Evolutionary conservation across 1,140 invertebrate species (phyloP).

Genomic region (Heliconius hermathena): DNA sequence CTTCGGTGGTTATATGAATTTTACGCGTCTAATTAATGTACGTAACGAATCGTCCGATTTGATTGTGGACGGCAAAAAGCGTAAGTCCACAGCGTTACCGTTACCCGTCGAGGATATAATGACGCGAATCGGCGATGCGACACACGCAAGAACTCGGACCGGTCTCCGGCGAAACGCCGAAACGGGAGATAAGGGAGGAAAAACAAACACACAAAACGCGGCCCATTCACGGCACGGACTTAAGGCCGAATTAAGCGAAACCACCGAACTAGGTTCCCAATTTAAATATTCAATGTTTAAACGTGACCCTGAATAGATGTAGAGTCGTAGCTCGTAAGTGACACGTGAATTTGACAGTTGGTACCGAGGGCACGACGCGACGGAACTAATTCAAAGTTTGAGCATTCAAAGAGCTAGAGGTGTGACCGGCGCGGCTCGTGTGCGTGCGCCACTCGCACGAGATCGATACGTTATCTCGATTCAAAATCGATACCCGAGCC

Average conservation of each 20-base stretch:
- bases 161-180: slow-evolving; percentile 56
- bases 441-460: slow-evolving; percentile 43
- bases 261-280: slow-evolving; percentile 20
- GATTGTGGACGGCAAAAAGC: slow-evolving; percentile 54
- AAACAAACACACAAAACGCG: slow-evolving; percentile 61
- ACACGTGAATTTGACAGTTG: slow-evolving; percentile 26
- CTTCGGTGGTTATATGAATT: slow-evolving; percentile 55
- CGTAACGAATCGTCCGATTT: slow-evolving; percentile 40
- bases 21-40: slow-evolving; percentile 53
- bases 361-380: background rate
- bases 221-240: slow-evolving; percentile 49
- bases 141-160: slow-evolving; percentile 63
- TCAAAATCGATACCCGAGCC: slow-evolving; percentile 55
- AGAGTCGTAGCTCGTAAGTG: background rate
- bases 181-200: slow-evolving; percentile 58
- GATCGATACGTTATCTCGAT: slow-evolving; percentile 68
- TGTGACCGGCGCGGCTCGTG: slow-evolving; percentile 16
- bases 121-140: slow-evolving; percentile 62
- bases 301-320: slow-evolving; percentile 8
- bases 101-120: slow-evolving; percentile 54
- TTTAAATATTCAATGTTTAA: slow-evolving; percentile 27
- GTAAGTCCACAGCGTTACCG: slow-evolving; percentile 52
- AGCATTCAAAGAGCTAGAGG: slow-evolving; percentile 15
- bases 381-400: slow-evolving; percentile 18
- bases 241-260: slow-evolving; percentile 13